Evolutionary conservation across 2,113 vertebrate genomes (phyloP).

Genomic region (Bothrops jararaca): DNA sequence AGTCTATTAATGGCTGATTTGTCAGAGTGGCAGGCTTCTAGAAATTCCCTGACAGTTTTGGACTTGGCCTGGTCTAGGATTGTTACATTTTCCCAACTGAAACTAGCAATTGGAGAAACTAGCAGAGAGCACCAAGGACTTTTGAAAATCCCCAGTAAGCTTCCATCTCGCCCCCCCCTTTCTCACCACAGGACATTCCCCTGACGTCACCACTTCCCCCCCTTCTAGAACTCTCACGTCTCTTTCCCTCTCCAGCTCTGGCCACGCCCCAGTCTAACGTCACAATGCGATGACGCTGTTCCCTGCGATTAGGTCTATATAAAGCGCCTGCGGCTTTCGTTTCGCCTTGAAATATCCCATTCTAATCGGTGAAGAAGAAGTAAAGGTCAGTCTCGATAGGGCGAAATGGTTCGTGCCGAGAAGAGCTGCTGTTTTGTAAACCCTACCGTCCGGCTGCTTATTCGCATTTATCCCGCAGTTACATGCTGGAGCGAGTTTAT

Average conservation of each 20-base stretch:
- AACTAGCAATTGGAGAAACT: no score
- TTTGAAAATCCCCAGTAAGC: background rate
- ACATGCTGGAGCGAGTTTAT: slow-evolving; percentile 25
- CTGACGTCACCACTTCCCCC: background rate
- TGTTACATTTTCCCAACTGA: no score
- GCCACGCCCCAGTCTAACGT: background rate
- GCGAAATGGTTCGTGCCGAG: background rate
- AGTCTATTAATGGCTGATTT: no score
- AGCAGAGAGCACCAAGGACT: no score
- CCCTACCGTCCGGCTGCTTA: background rate
- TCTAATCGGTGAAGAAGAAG: background rate
- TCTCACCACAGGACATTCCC: no score
- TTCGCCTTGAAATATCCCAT: background rate
- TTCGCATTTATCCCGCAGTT: background rate
- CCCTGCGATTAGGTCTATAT: background rate
- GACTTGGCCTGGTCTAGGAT: no score
- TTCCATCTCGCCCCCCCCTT: rapidly evolving
- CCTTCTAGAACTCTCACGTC: background rate
- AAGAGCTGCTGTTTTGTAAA: background rate
- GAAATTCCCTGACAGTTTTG: no score
- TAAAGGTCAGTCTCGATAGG: background rate
- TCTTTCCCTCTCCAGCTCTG: background rate
- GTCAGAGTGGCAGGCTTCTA: no score
- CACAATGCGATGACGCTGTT: background rate
- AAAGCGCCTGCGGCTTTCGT: background rate